phyloP scores from a whole-genome alignment of 23 tunicate genomes.

The Botrylloides violaceus region DNA sequence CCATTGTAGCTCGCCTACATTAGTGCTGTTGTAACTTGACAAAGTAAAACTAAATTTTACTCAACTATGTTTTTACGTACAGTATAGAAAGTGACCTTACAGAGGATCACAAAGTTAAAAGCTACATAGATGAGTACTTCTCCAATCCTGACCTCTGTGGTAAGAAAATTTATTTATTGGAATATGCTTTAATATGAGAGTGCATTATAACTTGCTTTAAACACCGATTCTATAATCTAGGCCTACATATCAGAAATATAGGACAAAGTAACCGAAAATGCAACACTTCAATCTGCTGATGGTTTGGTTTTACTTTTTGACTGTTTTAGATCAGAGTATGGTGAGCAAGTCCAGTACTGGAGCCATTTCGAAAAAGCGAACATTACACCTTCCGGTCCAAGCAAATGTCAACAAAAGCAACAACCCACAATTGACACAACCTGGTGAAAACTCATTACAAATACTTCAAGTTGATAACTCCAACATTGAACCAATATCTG shows the following conservation, averaged over 20 bases:
- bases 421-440: not conserved
- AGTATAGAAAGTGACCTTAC: not conserved
- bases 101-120: not conserved
- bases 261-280: no score
- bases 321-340: no score
- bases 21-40: no score
- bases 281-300: no score
- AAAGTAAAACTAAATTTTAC: no score
- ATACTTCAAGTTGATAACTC: not conserved
- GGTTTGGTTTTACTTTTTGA: no score
- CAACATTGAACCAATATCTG: constrained; percentile 4
- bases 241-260: no score
- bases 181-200: not conserved
- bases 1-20: no score
- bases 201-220: no score
- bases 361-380: not conserved
- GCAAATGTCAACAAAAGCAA: constrained; percentile 8
- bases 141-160: not conserved
- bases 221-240: no score
- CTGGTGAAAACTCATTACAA: not conserved
- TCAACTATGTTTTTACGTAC: not conserved
- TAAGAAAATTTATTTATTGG: not conserved
- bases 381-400: not conserved
- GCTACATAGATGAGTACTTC: not conserved
- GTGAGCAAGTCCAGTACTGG: not conserved